Evolutionary conservation across 2,797 vertebrate genomes (phyloP), one percentile per base, ranked within the genome.

Genomic region (Hirundo rustica): DNA sequence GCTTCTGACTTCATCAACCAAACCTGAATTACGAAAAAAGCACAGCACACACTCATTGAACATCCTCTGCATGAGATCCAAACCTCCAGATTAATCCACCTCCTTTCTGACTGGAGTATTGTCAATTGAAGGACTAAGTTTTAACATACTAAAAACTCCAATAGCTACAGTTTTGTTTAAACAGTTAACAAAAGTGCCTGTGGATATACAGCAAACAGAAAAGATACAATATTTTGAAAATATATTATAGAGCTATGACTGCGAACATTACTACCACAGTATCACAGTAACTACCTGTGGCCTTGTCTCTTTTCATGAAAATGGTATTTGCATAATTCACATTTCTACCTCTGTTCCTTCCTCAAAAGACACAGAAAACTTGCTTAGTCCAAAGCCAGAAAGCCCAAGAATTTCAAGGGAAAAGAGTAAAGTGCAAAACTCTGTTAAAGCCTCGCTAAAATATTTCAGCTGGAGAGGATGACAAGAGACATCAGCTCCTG

Each of bases 1-100:
- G 0, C 50, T 71, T 79, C 44, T 26, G 10, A 29, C n/a, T 73
- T 66, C 21, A 74, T 16, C 23, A 57, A n/a, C 5, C 42, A 75
- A 61, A 65, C 16, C 3, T 38, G 15, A 85, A 51, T 30, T 53
- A 57, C 0, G 1, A 42, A 44, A 54, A 84, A 67, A 48, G 13
- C 22, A 53, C 0, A 0, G 40, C 27, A 78, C 27, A 44, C 19
- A 5, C 38, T 74, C 45, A 38, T 0, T 51, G 48, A 82, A 44
- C n/a, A 88, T 11, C 51, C 50, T 77, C 18, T 29, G 27, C 58
- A n/a, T 2, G 5, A 2, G 50, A 83, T 5, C 30, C 47, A 70
- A 73, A 36, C 26, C 61, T 26, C 55, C 19, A 64, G 19, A 82
- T 19, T 23, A 67, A 84, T 48, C 30, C 42, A 47, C 22, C n/a